Percentiles rank a stretch among this genome's conserved stretches.
These are phyloP conservation scores for Heterodera carotae DNA, from an alignment of 1,140 invertebrate species.

Conservation along the genomic window DNA sequence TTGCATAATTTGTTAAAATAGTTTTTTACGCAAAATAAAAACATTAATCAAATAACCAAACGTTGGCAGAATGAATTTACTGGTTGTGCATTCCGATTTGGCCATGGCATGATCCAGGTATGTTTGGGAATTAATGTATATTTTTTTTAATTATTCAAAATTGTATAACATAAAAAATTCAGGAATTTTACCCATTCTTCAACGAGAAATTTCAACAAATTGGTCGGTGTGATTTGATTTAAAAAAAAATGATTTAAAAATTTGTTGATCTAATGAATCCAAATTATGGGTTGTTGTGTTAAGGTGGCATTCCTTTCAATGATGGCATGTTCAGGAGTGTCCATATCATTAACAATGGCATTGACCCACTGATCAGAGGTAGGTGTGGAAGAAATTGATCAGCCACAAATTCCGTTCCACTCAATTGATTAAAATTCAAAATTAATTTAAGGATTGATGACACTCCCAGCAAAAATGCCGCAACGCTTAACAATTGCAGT, in stretches of 20 bases:
- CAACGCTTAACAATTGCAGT: conserved; percentile 62
- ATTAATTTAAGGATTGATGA: conserved; percentile 51
- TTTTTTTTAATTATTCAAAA: conserved; percentile 3
- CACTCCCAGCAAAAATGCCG: conserved; percentile 57
- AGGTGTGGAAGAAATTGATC: conserved; percentile 71
- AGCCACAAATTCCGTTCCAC: too few relatives aligned
- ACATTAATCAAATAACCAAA: too few relatives aligned
- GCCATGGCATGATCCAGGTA: conserved; percentile 64
- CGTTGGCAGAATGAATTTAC: conserved; percentile 60
- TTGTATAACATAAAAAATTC: background rate
- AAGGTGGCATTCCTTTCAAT: conserved; percentile 63
- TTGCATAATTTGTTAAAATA: background rate
- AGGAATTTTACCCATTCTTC: conserved; percentile 65
- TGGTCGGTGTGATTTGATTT: conserved; percentile 12
- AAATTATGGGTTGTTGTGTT: background rate
- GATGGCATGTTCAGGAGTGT: conserved; percentile 63
- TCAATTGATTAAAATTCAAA: background rate
- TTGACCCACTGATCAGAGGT: conserved; percentile 64
- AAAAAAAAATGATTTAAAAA: background rate
- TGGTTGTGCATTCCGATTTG: conserved; percentile 64
- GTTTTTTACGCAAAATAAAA: background rate
- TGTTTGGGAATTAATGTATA: conserved; percentile 29
- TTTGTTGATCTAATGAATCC: too few relatives aligned
- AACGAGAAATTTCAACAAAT: conserved; percentile 62
- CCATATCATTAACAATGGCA: conserved; percentile 64